phyloP scores from a whole-genome alignment of 2,797 vertebrate genomes.

The Pristis pectinata region DNA sequence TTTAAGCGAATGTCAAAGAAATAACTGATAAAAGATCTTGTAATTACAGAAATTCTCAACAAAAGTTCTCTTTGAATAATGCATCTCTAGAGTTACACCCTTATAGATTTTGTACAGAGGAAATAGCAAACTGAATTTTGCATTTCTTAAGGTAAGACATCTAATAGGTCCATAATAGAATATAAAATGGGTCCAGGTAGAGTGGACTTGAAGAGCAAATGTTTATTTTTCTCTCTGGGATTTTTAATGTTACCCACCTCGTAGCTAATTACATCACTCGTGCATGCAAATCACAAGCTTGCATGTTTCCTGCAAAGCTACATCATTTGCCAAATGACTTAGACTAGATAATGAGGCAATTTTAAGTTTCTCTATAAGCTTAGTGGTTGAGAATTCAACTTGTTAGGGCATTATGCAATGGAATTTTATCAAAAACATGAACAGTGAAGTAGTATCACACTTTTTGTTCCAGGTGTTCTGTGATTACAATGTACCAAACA shows the following conservation, averaged over 20 bases:
- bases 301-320: background rate
- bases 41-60: background rate
- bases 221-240: background rate
- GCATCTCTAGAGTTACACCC: background rate
- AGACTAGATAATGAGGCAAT: background rate
- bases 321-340: background rate
- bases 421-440: too few species aligned
- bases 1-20: background rate
- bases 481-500: too few species aligned
- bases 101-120: background rate
- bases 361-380: background rate
- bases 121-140: background rate
- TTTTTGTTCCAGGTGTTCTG: too few species aligned
- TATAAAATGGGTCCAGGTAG: background rate
- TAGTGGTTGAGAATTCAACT: background rate
- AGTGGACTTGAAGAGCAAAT: background rate
- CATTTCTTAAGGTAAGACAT: background rate
- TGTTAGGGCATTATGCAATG: too few species aligned
- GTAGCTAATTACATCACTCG: background rate
- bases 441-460: too few species aligned
- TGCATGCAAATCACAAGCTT: background rate
- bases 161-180: background rate
- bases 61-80: background rate
- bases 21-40: background rate
- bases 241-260: background rate